phyloP scores from a whole-genome alignment of 1,140 invertebrate species.

The Aphidius gifuensis region DNA sequence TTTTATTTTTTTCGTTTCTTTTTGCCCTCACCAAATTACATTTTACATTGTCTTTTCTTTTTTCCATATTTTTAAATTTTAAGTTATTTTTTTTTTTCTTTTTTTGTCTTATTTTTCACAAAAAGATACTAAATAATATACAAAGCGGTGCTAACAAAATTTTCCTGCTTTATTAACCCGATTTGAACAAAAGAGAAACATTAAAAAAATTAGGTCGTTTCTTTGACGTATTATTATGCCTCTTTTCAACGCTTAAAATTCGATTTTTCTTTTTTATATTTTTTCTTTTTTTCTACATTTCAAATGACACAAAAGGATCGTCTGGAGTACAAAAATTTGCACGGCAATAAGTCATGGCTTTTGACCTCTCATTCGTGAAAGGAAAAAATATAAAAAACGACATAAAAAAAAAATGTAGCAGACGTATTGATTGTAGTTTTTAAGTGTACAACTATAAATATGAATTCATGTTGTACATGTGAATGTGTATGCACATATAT shows the following conservation, averaged over 20 bases:
- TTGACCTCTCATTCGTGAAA: background rate
- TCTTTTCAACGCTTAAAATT: background rate
- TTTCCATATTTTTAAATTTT: background rate
- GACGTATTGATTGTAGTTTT: too few species aligned
- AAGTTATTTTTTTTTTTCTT: background rate
- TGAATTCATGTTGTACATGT: background rate
- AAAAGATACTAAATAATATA: constrained; percentile 1
- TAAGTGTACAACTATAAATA: too few species aligned
- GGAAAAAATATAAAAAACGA: background rate
- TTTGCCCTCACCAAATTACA: constrained; percentile 1
- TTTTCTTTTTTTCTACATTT: background rate
- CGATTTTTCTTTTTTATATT: background rate
- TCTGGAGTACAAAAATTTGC: constrained; percentile 16
- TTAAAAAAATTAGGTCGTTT: constrained; percentile 13
- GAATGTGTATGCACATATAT: background rate
- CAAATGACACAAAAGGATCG: constrained; percentile 1
- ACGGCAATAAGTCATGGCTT: constrained; percentile 17
- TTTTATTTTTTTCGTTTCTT: background rate
- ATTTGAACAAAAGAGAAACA: constrained; percentile 8
- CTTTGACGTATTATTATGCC: background rate
- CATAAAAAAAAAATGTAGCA: background rate
- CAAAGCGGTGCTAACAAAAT: constrained; percentile 8
- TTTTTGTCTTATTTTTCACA: background rate
- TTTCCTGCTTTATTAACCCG: constrained; percentile 7
- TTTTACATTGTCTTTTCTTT: background rate